phyloP scores from a whole-genome alignment of 2,113 vertebrate genomes.

The Atherinomorus stipes region DNA sequence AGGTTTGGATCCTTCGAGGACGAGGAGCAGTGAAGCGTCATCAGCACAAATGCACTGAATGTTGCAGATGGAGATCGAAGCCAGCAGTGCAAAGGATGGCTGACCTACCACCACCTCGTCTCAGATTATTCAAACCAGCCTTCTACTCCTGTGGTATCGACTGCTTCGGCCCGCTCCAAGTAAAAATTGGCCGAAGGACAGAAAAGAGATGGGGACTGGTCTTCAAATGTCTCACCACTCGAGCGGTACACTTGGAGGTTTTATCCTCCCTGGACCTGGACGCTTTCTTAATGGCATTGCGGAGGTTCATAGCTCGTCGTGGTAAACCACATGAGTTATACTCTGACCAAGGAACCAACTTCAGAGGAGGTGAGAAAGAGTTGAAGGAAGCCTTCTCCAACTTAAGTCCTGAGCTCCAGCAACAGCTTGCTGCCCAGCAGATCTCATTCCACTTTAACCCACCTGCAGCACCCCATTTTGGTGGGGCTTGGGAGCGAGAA shows the following conservation, averaged over 20 bases:
- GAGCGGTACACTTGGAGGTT: too few relatives aligned
- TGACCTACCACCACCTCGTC: neutral
- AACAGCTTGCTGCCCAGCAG: neutral
- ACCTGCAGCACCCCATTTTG: neutral
- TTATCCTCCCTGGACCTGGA: neutral
- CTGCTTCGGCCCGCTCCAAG: too few relatives aligned
- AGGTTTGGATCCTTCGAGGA: too few relatives aligned
- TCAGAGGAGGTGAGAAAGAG: neutral
- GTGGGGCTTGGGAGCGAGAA: neutral
- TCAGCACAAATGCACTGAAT: neutral
- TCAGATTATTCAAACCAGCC: too few relatives aligned
- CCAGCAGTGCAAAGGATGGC: neutral
- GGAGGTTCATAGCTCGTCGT: neutral
- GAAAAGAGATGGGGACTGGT: slow-evolving; percentile 1
- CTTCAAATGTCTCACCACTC: neutral
- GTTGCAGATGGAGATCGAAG: neutral
- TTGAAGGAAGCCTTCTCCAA: neutral
- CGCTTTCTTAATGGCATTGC: neutral
- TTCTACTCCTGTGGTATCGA: too few relatives aligned
- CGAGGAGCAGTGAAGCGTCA: neutral
- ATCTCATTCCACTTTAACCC: neutral
- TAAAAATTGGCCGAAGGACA: too few relatives aligned
- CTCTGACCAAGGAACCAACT: neutral
- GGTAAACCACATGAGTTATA: neutral
- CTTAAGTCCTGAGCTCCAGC: neutral